Base-by-base conservation (phyloP, 2,113 vertebrate genomes). In the Australoheros scitulus region DNA sequence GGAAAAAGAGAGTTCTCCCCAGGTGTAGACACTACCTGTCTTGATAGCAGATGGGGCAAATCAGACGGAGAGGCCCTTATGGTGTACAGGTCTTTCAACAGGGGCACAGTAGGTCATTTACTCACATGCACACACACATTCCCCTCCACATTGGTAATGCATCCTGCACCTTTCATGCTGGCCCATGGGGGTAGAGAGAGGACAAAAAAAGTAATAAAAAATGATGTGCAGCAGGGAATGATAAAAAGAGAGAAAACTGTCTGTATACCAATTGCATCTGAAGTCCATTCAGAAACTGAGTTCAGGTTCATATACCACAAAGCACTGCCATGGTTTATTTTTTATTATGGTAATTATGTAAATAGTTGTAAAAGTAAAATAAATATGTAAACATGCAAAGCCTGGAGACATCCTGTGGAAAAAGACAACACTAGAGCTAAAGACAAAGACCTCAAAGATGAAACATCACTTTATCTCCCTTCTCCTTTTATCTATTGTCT, bases 1-100 rank as follows among this genome's bases (percentile, higher is more conserved):
- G 82, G 64, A 84, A 59, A 89, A 82, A 64, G 74, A 87, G 59
- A 74, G 84, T 75, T 90, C 79, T 89, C 81, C 86, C 72, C 82
- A 81, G 81, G 84, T 87, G 82, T 68, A 88, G 85, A 91, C 91
- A 77, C 63, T 87, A 90, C 86, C 90, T 92, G 92, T 92, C 92
- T 92, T 89, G 88, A 81, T 87, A 93, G 87, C 93, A 94, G 92
- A 94, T 92, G 92, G 88, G 87, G 77, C 65, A 77, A 77, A 93
- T 93, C 91, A 92, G 90, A 89, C 82, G 58, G 74, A 83, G 65
- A 81, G 79, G 83, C 59, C 88, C 85, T 83, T 82, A 75, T 87
- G 88, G 82, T 85, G 83, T 61, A 56, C 57, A 11, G 75, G 72
- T 80, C 83, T 82, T 88, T 85, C 89, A 92, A 63, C 50, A 32